Base-by-base conservation (phyloP, 2,113 vertebrate species). In the Catharus fuscescens region DNA sequence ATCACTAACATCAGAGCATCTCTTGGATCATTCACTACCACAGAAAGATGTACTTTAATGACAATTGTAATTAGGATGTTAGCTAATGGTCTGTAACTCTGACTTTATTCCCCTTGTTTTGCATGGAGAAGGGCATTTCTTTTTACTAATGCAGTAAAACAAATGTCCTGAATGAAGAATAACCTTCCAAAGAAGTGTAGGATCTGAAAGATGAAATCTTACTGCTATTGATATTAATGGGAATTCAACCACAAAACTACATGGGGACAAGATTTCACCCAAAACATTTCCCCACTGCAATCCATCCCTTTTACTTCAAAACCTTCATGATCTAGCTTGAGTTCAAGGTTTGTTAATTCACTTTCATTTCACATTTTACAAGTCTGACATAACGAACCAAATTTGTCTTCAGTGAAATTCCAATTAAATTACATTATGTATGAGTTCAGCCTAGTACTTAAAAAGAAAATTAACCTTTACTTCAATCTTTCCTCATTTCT, bases 381-480 rank as follows among this genome's bases (percentile, higher is more conserved):
- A 86, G 83, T 73, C 71, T 93, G 84, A 94, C n/a, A 83, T 53
- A 94, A 92, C 10, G 50, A 90, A 86, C 23, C 50, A 93, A 91
- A 96, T 95, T 82, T 94, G 65, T 92, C 73, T 77, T 72, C 78
- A 84, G 40, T 81, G 78, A 93, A 93, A 87, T 31, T 86, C 65
- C 90, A 95, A 88, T 95, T 95, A 95, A 93, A 91, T 90, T 94
- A 83, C 36, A 87, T 83, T 89, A 95, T 77, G 34, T 70, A 95
- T n/a, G 6, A 91, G 57, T 86, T 95, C 34, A 0, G 80, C 65
- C 47, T 86, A 88, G 53, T 84, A 85, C 45, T 93, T 93, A 72
- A 94, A 95, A 91, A 96, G 81, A 92, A 96, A 94, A 93, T 90
- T 90, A 95, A 95, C 73, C 54, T 96, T 90, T 80, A 70, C 65